Base-by-base conservation (phyloP, 2,113 vertebrate species). In the Herpailurus yagouaroundi region DNA sequence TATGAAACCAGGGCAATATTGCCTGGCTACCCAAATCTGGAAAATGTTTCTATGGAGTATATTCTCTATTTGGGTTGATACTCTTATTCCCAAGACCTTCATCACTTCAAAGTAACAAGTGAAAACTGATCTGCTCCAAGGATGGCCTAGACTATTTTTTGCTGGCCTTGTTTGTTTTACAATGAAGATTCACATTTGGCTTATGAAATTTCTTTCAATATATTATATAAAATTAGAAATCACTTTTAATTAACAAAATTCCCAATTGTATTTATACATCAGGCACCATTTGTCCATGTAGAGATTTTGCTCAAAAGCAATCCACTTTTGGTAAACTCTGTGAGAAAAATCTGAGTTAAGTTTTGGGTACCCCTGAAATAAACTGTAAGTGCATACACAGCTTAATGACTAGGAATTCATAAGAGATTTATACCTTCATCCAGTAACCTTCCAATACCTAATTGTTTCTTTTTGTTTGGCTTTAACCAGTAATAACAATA, bases 381-480 rank as follows among this genome's bases (percentile, higher is more conserved):
- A 95, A 92, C 23, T 13, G 18, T 88, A 66, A 95, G 14, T 74
- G 50, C 93, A 96, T 83, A 16, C 23, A 76, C 16, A 4, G 66
- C 23, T 4, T 76, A 29, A 50, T 36, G 52, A 82, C 79, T 48
- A 94, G 74, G n/a, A 93, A 89, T 85, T 94, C 66, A 16, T 25
- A 94, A 93, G 36, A 95, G 25, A 93, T 95, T 86, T 92, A 94
- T 2, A 77, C 80, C 27, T 86, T 83, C 31, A 88, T 63, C 45
- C 21, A 81, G 63, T 96, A 97, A 85, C 69, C 16, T 69, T 66
- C 23, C 69, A 95, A 73, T 16, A 64, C 14, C 69, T 90, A 45
- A 94, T 74, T 38, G 69, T 97, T 94, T 94, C 76, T 91, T 94
- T 89, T 80, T 38, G 92, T 96, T 92, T 96, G 36, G 21, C 57